These are phyloP conservation scores for Pipistrellus pygmaeus DNA, from an alignment of 2,797 vertebrate genomes.

Conservation along the genomic window DNA sequence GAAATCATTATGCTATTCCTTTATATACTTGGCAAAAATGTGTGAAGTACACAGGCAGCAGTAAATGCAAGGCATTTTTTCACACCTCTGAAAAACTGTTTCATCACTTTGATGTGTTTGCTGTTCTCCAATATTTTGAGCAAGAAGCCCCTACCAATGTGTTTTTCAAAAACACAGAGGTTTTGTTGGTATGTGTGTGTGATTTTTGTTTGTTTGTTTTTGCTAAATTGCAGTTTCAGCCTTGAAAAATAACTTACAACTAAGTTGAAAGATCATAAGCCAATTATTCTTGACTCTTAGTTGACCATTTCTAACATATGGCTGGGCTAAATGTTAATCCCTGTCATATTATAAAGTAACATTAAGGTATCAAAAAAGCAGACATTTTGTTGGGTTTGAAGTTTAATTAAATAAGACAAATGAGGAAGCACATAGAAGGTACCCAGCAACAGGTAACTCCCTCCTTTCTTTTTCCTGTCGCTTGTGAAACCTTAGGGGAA, in stretches of 20 bases:
- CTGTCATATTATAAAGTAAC: neutral
- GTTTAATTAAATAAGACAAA: neutral
- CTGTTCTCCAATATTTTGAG: neutral
- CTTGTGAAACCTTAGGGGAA: neutral
- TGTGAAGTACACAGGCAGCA: neutral
- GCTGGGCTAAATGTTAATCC: neutral
- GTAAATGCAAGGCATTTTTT: neutral
- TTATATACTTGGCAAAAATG: neutral
- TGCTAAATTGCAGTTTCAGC: neutral
- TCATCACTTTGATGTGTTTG: neutral
- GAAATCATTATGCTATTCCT: neutral
- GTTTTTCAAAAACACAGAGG: neutral
- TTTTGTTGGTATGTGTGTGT: neutral
- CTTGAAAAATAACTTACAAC: neutral
- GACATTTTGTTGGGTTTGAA: neutral
- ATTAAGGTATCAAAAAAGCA: neutral
- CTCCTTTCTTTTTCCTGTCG: neutral
- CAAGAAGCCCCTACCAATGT: neutral
- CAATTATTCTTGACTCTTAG: neutral
- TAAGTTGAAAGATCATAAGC: neutral
- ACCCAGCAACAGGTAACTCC: no score
- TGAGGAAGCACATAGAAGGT: neutral
- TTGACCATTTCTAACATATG: neutral
- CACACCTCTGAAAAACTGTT: neutral
- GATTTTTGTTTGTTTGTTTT: neutral